Percentiles rank a stretch among this genome's conserved stretches.
These are phyloP conservation scores for Polydesmus complanatus DNA, from an alignment of 2,888 invertebrate species.

Conservation along the genomic window DNA sequence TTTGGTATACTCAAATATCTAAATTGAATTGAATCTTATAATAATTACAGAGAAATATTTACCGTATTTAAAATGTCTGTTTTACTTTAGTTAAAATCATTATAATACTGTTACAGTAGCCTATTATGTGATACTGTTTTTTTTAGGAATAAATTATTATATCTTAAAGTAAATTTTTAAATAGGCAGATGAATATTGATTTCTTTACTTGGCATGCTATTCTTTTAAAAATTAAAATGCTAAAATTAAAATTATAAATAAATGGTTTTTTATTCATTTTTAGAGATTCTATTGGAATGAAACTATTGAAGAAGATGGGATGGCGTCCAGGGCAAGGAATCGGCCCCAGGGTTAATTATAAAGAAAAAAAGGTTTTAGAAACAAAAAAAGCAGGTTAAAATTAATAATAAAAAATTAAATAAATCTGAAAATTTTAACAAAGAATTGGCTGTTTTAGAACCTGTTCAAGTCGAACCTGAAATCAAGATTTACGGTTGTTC, in stretches of 20 bases:
- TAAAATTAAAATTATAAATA: constrained; percentile 1
- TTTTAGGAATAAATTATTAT: not conserved
- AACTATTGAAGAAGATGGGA: constrained; percentile 75
- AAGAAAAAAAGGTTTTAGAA: constrained; percentile 18
- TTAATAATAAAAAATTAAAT: not conserved
- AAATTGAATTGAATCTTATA: not conserved
- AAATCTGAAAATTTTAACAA: too few species aligned
- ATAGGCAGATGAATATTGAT: too few species aligned
- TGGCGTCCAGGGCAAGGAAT: constrained; percentile 82
- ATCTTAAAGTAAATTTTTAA: too few species aligned
- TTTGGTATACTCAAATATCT: too few species aligned
- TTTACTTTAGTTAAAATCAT: too few species aligned
- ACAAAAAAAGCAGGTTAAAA: constrained; percentile 17
- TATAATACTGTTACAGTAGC: too few species aligned
- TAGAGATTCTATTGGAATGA: constrained; percentile 76
- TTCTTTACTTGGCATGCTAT: too few species aligned
- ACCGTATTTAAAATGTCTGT: too few species aligned
- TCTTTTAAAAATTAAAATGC: not conserved
- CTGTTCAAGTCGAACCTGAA: constrained; percentile 10
- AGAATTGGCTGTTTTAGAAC: constrained; percentile 11
- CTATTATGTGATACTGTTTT: too few species aligned
- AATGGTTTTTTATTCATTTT: constrained; percentile 17
- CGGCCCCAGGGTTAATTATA: constrained; percentile 44
- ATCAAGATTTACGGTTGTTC: constrained; percentile 39
- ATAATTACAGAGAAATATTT: too few species aligned